phyloP scores from a whole-genome alignment of 2,113 vertebrate genomes.

The Sula dactylatra region DNA sequence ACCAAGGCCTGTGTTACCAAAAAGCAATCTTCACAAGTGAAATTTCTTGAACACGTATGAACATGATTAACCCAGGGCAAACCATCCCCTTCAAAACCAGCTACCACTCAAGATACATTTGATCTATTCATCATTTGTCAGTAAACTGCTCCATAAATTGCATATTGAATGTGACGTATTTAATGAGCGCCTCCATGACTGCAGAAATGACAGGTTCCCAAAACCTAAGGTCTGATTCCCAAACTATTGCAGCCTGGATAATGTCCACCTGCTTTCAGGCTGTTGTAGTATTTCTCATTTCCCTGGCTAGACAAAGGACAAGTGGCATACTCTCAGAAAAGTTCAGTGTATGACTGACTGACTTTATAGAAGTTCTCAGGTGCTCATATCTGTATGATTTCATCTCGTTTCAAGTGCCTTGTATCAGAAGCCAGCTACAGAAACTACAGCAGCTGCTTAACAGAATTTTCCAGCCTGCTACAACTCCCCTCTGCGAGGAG shows the following conservation, averaged over 20 bases:
- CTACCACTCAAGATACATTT: neutral
- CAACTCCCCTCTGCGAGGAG: neutral
- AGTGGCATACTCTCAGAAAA: neutral
- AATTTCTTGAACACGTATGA: neutral
- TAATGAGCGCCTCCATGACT: neutral
- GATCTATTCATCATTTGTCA: neutral
- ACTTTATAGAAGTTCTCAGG: fast-evolving
- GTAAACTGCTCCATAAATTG: neutral
- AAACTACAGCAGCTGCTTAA: neutral
- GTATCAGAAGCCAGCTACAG: neutral
- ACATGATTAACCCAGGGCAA: fast-evolving
- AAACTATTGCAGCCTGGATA: neutral
- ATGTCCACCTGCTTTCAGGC: neutral
- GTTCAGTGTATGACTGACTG: neutral
- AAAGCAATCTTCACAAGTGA: neutral
- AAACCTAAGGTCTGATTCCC: neutral
- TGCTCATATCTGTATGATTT: fast-evolving
- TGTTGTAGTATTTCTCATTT: neutral
- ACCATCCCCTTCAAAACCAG: neutral
- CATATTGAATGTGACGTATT: neutral
- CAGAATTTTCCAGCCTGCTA: neutral
- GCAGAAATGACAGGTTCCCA: neutral
- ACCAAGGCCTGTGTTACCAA: neutral
- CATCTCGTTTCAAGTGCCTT: neutral
- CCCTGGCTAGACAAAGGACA: neutral